Evolutionary conservation across 2,797 vertebrate species (phyloP).

Genomic region (Coregonus ussuriensis): DNA sequence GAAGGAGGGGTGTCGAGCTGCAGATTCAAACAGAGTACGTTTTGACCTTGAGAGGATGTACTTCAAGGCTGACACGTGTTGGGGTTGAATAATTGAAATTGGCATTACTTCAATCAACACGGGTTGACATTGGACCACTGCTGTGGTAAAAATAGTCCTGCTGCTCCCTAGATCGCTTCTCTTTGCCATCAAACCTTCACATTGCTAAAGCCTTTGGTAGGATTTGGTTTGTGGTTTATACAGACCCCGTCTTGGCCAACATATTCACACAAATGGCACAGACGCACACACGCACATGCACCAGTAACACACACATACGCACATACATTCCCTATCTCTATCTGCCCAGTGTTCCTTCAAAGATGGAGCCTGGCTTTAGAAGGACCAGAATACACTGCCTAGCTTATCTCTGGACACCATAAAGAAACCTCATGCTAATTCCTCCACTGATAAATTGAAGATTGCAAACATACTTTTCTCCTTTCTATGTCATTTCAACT

Average conservation of each 20-base stretch:
- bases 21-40: not conserved
- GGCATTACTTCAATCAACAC: constrained; percentile 2
- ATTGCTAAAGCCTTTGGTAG: not conserved
- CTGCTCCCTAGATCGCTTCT: not conserved
- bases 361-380: constrained; percentile 23
- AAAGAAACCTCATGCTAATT: constrained; percentile 24
- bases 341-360: constrained; percentile 24
- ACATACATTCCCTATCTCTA: constrained; percentile 18
- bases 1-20: not conserved
- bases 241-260: not conserved
- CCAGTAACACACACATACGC: constrained; percentile 10
- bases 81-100: not conserved
- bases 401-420: constrained; percentile 35
- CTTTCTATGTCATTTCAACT: not conserved
- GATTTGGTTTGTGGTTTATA: not conserved
- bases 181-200: not conserved
- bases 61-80: not conserved
- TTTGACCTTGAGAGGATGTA: not conserved
- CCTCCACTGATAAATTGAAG: constrained; percentile 36
- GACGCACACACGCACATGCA: not conserved
- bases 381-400: constrained; percentile 13
- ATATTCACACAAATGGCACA: not conserved
- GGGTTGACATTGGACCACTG: constrained; percentile 11
- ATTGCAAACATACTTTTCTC: constrained; percentile 14
- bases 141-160: not conserved